Conservation (phyloP, 2,797 vertebrate species). For the Eleutherodactylus coqui region DNA sequence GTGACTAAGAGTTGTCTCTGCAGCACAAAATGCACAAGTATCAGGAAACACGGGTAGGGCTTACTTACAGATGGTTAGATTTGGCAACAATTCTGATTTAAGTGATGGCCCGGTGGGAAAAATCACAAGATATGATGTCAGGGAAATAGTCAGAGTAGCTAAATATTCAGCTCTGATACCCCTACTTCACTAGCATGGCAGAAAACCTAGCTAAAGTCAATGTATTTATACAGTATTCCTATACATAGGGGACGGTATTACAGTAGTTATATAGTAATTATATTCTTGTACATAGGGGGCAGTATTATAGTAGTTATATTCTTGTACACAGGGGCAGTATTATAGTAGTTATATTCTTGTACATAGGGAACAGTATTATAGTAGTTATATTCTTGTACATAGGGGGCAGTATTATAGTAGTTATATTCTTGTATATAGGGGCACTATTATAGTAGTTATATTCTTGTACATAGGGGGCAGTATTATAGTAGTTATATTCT, state of each 20-base stretch:
- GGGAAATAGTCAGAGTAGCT: neutral
- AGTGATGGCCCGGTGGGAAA: neutral
- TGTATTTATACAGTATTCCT: neutral
- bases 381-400: neutral
- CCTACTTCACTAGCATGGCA: neutral
- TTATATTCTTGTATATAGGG: neutral
- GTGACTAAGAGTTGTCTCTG: too few species aligned
- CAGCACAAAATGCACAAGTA: neutral
- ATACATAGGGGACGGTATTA: too few species aligned
- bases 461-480: neutral
- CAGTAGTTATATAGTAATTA: neutral
- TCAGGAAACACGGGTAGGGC: neutral
- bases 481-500: slow-evolving; percentile 3
- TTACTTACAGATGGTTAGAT: neutral
- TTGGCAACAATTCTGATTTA: neutral
- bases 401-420: neutral
- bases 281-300: neutral
- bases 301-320: slow-evolving; percentile 1
- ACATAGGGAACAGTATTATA: neutral
- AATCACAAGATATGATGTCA: neutral
- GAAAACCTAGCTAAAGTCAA: neutral
- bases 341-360: slow-evolving; percentile 10
- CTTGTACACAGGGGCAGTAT: neutral
- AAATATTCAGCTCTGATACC: neutral
- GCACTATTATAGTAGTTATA: slow-evolving; percentile 4